phyloP scores from a whole-genome alignment of 2,797 vertebrate species.

The Tapirus indicus region DNA sequence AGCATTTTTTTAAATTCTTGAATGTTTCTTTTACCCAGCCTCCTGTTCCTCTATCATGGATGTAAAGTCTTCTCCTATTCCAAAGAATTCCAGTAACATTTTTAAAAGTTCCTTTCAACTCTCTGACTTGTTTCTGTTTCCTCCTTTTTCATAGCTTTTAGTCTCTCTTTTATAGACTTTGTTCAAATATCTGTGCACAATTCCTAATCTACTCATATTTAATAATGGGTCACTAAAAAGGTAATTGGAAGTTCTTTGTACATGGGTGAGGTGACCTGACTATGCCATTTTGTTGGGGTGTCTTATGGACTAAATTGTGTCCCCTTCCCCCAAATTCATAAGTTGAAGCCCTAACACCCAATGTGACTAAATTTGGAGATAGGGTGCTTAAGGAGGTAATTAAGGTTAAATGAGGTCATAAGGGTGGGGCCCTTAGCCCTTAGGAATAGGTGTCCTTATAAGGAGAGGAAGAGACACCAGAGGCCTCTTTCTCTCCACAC shows the following conservation, averaged over 20 bases:
- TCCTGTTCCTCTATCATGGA: background rate
- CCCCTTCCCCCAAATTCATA: background rate
- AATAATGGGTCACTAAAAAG: background rate
- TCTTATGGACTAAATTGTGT: background rate
- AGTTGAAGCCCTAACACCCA: background rate
- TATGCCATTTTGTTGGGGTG: background rate
- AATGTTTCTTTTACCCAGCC: background rate
- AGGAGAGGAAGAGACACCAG: background rate
- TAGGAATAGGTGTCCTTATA: background rate
- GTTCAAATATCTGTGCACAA: background rate
- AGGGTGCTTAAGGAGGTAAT: background rate
- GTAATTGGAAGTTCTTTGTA: background rate
- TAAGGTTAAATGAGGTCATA: background rate
- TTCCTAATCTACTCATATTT: background rate
- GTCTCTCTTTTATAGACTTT: background rate
- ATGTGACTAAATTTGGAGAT: background rate
- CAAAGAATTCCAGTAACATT: background rate
- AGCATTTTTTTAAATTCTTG: background rate
- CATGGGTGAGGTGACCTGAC: background rate
- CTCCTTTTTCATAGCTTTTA: background rate
- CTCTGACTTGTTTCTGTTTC: background rate
- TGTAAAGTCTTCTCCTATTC: background rate
- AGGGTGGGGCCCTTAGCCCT: background rate
- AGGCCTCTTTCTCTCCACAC: background rate
- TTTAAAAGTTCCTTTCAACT: background rate